Conservation (phyloP, 2,797 vertebrate genomes). For the Danio choprae region DNA sequence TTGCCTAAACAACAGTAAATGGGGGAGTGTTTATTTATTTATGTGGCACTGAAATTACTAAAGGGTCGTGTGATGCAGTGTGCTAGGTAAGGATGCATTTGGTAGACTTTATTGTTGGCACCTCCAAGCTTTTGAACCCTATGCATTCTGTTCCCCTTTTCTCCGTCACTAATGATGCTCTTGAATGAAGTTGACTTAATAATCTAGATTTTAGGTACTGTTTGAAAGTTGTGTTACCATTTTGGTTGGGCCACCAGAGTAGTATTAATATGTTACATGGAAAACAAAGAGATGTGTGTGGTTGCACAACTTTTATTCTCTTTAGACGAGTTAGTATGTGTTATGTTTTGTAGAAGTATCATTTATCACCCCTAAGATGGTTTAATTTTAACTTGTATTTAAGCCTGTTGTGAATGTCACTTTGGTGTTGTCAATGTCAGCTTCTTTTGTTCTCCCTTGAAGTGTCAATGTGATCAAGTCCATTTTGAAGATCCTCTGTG, state of each 20-base stretch:
- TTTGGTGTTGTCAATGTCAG: constrained; percentile 1
- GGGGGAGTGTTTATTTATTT: not conserved
- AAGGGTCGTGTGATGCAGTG: not conserved
- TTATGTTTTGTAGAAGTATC: not conserved
- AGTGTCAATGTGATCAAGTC: not conserved
- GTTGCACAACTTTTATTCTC: not conserved
- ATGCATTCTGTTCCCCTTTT: too few relatives aligned
- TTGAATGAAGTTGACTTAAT: too few relatives aligned
- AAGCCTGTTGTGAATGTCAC: not conserved
- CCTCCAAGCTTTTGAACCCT: too few relatives aligned
- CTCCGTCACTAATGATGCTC: too few relatives aligned
- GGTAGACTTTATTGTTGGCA: too few relatives aligned
- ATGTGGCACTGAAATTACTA: not conserved
- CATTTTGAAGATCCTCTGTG: not conserved
- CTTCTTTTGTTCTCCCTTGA: not conserved
- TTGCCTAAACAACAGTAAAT: not conserved
- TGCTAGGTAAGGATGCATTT: not conserved
- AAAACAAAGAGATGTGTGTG: not conserved
- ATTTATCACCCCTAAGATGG: not conserved
- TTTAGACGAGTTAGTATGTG: not conserved
- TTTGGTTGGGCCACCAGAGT: not conserved
- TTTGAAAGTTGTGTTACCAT: not conserved
- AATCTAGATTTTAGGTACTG: too few relatives aligned
- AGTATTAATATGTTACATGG: not conserved
- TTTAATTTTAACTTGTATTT: not conserved